phyloP scores from a whole-genome alignment of 64 coral and sea anemone genomes.

The Stichodactyla mertensii region DNA sequence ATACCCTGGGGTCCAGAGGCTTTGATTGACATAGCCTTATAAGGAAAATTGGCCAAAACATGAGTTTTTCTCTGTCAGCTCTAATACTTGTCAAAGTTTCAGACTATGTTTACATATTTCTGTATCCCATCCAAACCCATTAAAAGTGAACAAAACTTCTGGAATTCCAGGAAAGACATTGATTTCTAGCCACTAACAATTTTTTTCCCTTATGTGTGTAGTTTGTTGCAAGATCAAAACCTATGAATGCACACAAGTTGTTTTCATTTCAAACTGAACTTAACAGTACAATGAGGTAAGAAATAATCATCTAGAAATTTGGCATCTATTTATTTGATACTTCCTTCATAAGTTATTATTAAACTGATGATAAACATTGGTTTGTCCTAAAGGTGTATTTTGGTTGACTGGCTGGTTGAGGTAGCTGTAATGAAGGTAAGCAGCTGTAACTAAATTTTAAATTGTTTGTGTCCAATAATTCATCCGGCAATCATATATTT shows the following conservation, averaged over 20 bases:
- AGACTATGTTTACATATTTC: too few species aligned
- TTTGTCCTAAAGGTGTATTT: slow-evolving; percentile 50
- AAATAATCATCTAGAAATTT: neutral
- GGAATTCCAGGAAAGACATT: too few species aligned
- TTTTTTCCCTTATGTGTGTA: neutral
- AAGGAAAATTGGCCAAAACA: too few species aligned
- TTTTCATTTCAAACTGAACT: slow-evolving; percentile 91
- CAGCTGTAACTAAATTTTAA: neutral
- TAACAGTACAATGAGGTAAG: slow-evolving; percentile 89
- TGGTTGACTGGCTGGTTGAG: slow-evolving; percentile 94
- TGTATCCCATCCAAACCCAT: too few species aligned
- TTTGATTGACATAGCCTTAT: too few species aligned
- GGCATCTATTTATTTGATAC: too few species aligned
- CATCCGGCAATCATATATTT: too few species aligned
- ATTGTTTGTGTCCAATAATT: too few species aligned
- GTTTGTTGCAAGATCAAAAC: slow-evolving; percentile 83
- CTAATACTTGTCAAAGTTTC: neutral
- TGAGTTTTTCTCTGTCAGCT: neutral
- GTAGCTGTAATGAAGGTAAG: slow-evolving; percentile 92
- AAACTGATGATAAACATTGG: too few species aligned
- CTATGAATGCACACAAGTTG: slow-evolving; percentile 61
- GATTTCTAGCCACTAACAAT: neutral
- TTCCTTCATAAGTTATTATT: too few species aligned
- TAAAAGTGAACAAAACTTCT: neutral
- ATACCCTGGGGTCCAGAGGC: too few species aligned